A percentile compares a stretch with the other conserved stretches of the same genome.
phyloP scores from a whole-genome alignment of 2,888 invertebrate genomes.

The Nomada fucata region DNA sequence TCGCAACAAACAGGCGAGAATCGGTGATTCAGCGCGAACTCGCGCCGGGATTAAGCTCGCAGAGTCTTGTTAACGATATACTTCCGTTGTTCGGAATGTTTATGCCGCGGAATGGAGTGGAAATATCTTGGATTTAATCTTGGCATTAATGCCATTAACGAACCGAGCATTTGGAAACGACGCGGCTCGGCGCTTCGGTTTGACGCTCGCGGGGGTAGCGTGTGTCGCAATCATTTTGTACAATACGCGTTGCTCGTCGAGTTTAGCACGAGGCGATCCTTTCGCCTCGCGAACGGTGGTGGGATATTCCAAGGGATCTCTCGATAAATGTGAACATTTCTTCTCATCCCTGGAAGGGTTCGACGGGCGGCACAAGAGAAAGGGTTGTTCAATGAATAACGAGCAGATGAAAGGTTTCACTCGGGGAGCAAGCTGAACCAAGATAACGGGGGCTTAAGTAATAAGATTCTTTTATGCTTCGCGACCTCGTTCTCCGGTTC shows the following conservation, averaged over 20 bases:
- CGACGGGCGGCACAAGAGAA: not conserved
- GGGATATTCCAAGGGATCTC: too few species aligned
- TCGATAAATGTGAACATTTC: not conserved
- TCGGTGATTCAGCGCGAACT: constrained; percentile 29
- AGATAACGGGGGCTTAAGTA: constrained; percentile 7
- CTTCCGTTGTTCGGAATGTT: not conserved
- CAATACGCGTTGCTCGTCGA: too few species aligned
- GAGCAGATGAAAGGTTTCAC: constrained; percentile 1
- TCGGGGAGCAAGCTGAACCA: not conserved
- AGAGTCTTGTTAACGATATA: constrained; percentile 1
- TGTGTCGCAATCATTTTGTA: too few species aligned
- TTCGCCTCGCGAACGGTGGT: too few species aligned
- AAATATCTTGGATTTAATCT: not conserved
- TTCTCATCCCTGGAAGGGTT: not conserved
- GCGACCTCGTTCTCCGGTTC: not conserved
- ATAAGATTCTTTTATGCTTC: constrained; percentile 13
- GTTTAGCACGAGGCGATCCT: too few species aligned
- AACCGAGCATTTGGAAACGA: too few species aligned
- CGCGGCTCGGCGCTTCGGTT: too few species aligned
- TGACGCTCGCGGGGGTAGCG: too few species aligned
- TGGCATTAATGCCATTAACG: too few species aligned
- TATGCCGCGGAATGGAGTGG: too few species aligned
- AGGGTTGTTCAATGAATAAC: constrained; percentile 8
- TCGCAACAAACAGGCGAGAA: constrained; percentile 7
- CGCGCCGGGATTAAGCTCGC: constrained; percentile 21